Evolutionary conservation across 1,140 invertebrate genomes (phyloP), one percentile per base, ranked within the genome.

Genomic region (Manduca sexta): DNA sequence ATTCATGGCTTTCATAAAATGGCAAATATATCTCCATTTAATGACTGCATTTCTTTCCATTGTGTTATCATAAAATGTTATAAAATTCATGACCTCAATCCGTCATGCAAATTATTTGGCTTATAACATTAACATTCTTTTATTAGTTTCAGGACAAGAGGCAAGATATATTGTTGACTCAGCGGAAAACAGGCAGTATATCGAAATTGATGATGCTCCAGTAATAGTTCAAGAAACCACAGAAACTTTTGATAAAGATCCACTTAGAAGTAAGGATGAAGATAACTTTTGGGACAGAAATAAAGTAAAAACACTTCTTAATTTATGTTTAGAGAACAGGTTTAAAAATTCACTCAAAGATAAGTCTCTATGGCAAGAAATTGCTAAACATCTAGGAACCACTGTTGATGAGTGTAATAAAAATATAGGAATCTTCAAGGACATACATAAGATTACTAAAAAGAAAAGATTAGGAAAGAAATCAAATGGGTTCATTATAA

Each of bases 401-500:
- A 69, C 64, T 31, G 53, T 73, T 15, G 69, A 73, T 30, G 77
- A 83, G 38, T 84, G 81, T 57, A 63, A 57, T 13, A 69, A 38
- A 85, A 85, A 42, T 79, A 80, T 45, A 74, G 60, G 46, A 78
- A 69, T 37, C 50, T 85, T 6, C 68, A 43, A 67, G 72, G 54
- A 83, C 77, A 10, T 84, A 74, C 31, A 64, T 83, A 12, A 76
- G 81, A 49, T 43, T 84, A 7, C 45, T 80, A 83, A 76, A 49
- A 81, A 84, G 56, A 81, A 75, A 52, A 66, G 54, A 52, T 45
- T 72, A 33, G 79, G 3, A 80, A 77, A 61, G 69, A 80, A 34
- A 75, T 82, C 38, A 84, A 83, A 62, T 84, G 79, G 79, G 55
- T 77, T 2, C 74, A 80, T 45, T 84, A 66, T 38, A 75, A 64